Percentiles rank a stretch among this genome's conserved stretches.
phyloP scores from a whole-genome alignment of 2,888 invertebrate genomes.

The Gastrophysa polygoni region DNA sequence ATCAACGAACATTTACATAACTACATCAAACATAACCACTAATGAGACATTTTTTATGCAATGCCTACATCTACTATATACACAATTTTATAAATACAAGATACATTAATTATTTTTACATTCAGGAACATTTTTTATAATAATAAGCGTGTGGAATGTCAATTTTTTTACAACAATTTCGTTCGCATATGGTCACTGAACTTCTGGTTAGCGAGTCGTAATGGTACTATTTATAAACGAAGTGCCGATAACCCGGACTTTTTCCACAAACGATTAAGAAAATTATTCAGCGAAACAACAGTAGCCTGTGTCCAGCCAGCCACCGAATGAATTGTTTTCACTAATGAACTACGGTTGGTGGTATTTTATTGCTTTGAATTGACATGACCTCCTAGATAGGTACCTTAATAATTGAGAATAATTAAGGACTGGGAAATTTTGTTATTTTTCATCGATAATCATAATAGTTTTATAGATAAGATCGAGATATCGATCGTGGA shows the following conservation, averaged over 20 bases:
- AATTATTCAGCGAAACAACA: background rate
- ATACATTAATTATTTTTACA: slow-evolving; percentile 46
- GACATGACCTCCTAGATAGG: no score
- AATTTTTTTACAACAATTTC: slow-evolving; percentile 27
- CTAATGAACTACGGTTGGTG: background rate
- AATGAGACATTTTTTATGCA: slow-evolving; percentile 39
- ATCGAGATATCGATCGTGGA: no score
- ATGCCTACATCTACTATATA: slow-evolving; percentile 42
- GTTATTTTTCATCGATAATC: no score
- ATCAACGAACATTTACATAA: slow-evolving; percentile 43
- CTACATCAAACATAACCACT: slow-evolving; percentile 45
- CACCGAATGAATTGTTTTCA: background rate
- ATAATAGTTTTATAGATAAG: no score
- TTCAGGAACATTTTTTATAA: slow-evolving; percentile 53
- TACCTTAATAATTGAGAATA: no score
- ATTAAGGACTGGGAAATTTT: no score
- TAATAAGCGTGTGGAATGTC: slow-evolving; percentile 54
- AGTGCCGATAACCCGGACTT: background rate
- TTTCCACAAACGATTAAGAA: background rate
- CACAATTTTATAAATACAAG: slow-evolving; percentile 43
- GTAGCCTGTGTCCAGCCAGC: background rate
- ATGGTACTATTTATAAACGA: background rate
- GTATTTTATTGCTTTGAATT: background rate
- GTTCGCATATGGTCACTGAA: slow-evolving; percentile 11
- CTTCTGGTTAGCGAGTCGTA: slow-evolving; percentile 21